Evolutionary conservation across 2,888 invertebrate species (phyloP), one percentile per base, ranked within the genome.

Genomic region (Corbicula japonica): DNA sequence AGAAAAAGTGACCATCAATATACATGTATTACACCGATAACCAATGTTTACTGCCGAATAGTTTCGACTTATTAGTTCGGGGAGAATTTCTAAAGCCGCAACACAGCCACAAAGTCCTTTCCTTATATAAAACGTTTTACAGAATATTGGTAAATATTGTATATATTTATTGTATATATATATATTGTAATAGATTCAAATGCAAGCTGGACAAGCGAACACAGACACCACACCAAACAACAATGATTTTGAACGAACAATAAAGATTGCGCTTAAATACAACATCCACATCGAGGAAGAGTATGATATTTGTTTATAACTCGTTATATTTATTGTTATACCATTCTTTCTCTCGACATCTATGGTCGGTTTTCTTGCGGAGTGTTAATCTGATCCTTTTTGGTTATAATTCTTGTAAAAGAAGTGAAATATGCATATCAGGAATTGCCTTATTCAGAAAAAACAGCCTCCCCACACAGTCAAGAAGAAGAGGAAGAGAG

Each of bases 231-330:
- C 79, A 28, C 21, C 34, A 12, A 35, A 18, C 18, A 83, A 83
- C 46, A 76, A 83, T 41, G 44, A 46, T 0, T 79, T 76, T 28
- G 26, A 50, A 12, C 38, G 35, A 18, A 62, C 23, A 15, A 63
- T 83, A 21, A 32, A 41, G 5, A 68, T 83, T 6, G 26, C 21
- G 34, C 56, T 83, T 21, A 76, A 83, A 56, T 79, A 74, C 21
- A 56, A 63, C 2, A 46, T 83, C 0, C 44, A 60, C 10, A 63
- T 83, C 23, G 30, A 69, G 18, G 71, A 50, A 38, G 74, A 80
- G 83, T 83, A 52, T 56, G 83, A 38, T 23, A 38, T 18, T 21
- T 63, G 41, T 30, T 62, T 10, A 28, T 5, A n/a, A n/a, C 26
- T 50, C 18, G n/a, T 46, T 5, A 28, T 50, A 50, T 8, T 10